Evolutionary conservation across 2,113 vertebrate species (phyloP).

Genomic region (Rhinichthys klamathensis): DNA sequence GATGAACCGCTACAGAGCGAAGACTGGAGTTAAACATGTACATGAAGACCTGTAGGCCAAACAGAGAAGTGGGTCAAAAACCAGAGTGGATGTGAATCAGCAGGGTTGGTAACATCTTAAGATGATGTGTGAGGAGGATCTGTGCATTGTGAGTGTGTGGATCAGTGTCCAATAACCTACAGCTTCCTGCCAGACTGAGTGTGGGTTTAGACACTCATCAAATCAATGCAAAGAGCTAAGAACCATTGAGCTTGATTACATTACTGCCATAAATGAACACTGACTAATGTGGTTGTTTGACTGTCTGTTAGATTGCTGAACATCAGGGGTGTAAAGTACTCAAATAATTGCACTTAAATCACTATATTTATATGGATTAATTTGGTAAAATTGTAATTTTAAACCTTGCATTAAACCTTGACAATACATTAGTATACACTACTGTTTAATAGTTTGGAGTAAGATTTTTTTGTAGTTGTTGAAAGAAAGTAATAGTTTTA

Average conservation of each 20-base stretch:
- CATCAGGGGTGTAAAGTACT: conserved; percentile 15
- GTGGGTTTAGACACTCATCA: not conserved
- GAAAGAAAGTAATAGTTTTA: not conserved
- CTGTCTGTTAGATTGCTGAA: not conserved
- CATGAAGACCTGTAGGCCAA: conserved; percentile 25
- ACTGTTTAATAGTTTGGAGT: not conserved
- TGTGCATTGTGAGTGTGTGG: conserved; percentile 11
- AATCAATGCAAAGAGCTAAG: not conserved
- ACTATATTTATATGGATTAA: not conserved
- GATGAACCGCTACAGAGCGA: conserved; percentile 39
- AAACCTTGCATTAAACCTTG: not conserved
- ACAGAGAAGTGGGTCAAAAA: conserved; percentile 6
- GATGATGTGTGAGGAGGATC: not conserved
- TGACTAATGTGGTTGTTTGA: not conserved
- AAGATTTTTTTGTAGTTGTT: not conserved
- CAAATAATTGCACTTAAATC: not conserved
- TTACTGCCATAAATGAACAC: not conserved
- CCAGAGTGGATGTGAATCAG: conserved; percentile 12
- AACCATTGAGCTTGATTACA: not conserved
- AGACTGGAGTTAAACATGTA: conserved; percentile 16
- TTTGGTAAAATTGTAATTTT: not conserved
- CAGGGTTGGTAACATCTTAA: not conserved
- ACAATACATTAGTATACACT: not conserved
- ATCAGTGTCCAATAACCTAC: not conserved
- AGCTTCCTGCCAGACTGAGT: not conserved